phyloP scores from a whole-genome alignment of 2,888 invertebrate species.

The Andricus curvator region DNA sequence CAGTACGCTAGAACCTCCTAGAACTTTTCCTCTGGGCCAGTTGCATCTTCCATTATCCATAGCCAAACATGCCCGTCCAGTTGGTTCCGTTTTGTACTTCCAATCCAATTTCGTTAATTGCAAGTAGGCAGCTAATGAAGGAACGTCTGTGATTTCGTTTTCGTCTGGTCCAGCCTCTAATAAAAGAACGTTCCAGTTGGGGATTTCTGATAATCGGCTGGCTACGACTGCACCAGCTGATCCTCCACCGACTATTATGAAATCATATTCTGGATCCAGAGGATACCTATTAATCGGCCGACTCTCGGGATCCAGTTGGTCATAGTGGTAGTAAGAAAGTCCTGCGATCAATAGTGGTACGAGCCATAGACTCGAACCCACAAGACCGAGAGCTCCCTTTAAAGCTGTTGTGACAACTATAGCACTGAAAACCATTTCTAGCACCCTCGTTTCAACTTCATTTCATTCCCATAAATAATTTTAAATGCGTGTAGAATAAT shows the following conservation, averaged over 20 bases:
- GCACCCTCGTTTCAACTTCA: background rate
- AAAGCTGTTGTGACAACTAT: conserved; percentile 88
- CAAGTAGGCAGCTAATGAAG: conserved; percentile 91
- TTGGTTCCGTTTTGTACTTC: conserved; percentile 94
- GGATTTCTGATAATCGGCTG: conserved; percentile 87
- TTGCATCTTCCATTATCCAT: conserved; percentile 91
- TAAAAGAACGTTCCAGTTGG: conserved; percentile 87
- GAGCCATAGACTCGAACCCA: conserved; percentile 90
- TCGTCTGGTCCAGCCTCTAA: conserved; percentile 93
- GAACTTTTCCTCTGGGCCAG: conserved; percentile 93
- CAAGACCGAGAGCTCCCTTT: conserved; percentile 86
- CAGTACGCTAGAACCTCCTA: conserved; percentile 92
- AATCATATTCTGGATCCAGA: conserved; percentile 88
- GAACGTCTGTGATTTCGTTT: conserved; percentile 93
- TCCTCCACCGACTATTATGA: conserved; percentile 91
- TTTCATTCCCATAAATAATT: background rate
- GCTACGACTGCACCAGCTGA: conserved; percentile 95
- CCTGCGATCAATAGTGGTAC: conserved; percentile 91
- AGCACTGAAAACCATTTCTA: conserved; percentile 86
- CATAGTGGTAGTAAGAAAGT: conserved; percentile 89
- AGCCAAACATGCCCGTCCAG: conserved; percentile 88
- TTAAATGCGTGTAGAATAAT: background rate
- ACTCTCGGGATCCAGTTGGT: conserved; percentile 89
- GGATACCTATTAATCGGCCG: conserved; percentile 85
- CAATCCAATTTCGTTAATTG: conserved; percentile 93